phyloP scores from a whole-genome alignment of 2,888 invertebrate species.

The Tanytarsus gracilentus region DNA sequence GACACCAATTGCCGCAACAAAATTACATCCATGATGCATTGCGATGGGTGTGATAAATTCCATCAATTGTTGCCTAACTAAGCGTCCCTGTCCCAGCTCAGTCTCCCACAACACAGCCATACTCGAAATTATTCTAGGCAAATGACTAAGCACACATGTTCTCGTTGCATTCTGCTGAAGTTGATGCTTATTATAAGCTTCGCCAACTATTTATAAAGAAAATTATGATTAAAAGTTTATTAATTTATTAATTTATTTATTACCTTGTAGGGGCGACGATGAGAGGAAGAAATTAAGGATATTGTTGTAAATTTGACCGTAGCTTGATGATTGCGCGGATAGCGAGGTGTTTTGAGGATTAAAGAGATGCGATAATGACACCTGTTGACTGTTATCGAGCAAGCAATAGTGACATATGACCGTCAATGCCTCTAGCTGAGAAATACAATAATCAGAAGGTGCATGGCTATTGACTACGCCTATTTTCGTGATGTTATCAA shows the following conservation, averaged over 20 bases:
- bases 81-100: slow-evolving; percentile 44
- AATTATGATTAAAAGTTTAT: too few species aligned
- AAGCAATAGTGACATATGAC: slow-evolving; percentile 72
- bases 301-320: slow-evolving; percentile 68
- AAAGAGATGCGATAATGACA: slow-evolving; percentile 48
- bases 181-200: slow-evolving; percentile 39
- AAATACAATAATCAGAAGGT: slow-evolving; percentile 70
- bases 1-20: slow-evolving; percentile 72
- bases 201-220: too few species aligned
- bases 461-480: slow-evolving; percentile 33
- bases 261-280: slow-evolving; percentile 45
- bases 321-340: slow-evolving; percentile 49
- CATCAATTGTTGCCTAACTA: slow-evolving; percentile 65
- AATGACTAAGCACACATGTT: slow-evolving; percentile 64
- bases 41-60: slow-evolving; percentile 78
- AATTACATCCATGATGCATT: slow-evolving; percentile 68
- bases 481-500: slow-evolving; percentile 53
- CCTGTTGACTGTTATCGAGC: slow-evolving; percentile 53
- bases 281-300: slow-evolving; percentile 73
- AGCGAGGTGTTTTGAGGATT: slow-evolving; percentile 46
- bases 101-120: slow-evolving; percentile 73
- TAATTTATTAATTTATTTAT: too few species aligned
- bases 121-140: slow-evolving; percentile 72
- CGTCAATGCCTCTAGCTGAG: slow-evolving; percentile 67
- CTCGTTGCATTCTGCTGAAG: slow-evolving; percentile 49